Base-by-base conservation (phyloP, 2,113 vertebrate genomes). In the Zosterops lateralis region DNA sequence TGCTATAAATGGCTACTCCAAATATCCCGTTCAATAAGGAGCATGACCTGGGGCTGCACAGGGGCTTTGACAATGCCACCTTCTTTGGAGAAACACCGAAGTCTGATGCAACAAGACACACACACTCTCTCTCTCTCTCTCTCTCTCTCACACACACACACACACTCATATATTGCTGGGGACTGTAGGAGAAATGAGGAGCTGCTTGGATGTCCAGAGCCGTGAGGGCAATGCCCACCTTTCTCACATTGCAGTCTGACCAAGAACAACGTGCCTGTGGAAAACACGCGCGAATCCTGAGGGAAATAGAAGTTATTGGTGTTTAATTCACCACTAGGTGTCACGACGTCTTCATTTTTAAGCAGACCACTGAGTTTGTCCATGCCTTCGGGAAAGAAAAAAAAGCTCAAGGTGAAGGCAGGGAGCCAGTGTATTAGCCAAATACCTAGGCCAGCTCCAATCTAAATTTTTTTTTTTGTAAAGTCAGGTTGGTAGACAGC, bases 341-440 rank as follows among this genome's bases (percentile, higher is more conserved):
- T 97, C 96, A 95, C 0, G 11, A 66, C 58, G 14, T 80, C 64
- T 91, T 95, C 89, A 92, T 81, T 91, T 97, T 97, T 92, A 85
- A 81, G 66, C 72, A 50, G 54, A 34, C 20, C 56, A 26, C 25
- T 53, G 61, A 76, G 44, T 34, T 89, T 89, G 71, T 32, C 26
- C 36, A 24, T 22, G 56, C 47, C 53, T 77, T 13, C 6, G 45
- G 21, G n/a, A 1, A 5, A 26, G 38, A n/a, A 31, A 47, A 57
- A 58, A 57, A 58, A 16, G 6, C 50, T 74, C 56, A 53, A 73
- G 74, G 60, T 85, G 51, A 82, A 70, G 68, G 56, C 40, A 83
- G 65, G 60, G 75, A 78, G 67, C 20, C 61, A 38, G 34, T 28
- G 29, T 38, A 18, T 48, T 67, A 80, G 57, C 42, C 68, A 78